Conservation (phyloP, 2,113 vertebrate genomes). For the Microtus pennsylvanicus region DNA sequence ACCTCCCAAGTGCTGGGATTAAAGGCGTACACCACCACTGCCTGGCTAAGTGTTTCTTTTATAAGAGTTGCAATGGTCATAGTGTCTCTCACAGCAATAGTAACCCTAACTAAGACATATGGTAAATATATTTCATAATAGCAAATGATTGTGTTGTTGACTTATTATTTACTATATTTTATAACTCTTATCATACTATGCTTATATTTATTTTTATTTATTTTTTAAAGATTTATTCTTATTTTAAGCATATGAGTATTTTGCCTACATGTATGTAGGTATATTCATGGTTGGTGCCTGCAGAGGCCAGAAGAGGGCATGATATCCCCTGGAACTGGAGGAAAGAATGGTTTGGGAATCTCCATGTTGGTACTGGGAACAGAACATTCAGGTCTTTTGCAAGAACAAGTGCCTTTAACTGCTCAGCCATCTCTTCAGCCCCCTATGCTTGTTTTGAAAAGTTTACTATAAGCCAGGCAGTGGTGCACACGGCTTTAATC, state of each 20-base stretch:
- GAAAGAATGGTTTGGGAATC: not conserved
- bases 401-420: not conserved
- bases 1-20: no score
- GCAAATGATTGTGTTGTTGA: not conserved
- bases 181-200: not conserved
- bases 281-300: not conserved
- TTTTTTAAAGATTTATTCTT: not conserved
- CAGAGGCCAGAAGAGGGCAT: not conserved
- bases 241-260: not conserved
- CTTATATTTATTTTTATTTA: not conserved
- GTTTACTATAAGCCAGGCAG: not conserved
- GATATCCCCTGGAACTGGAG: not conserved
- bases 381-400: not conserved
- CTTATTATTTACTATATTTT: not conserved
- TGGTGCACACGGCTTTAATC: not conserved
- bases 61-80: no score
- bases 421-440: not conserved
- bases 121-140: not conserved
- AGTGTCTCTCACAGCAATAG: no score
- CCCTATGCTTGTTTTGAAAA: not conserved
- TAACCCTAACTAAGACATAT: no score
- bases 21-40: no score
- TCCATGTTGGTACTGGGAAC: not conserved
- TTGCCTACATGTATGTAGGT: not conserved
- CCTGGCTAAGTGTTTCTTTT: no score